Percentiles rank a stretch among this genome's conserved stretches.
Evolutionary conservation across 2,113 vertebrate species (phyloP).

Genomic region (Aythya baeri): DNA sequence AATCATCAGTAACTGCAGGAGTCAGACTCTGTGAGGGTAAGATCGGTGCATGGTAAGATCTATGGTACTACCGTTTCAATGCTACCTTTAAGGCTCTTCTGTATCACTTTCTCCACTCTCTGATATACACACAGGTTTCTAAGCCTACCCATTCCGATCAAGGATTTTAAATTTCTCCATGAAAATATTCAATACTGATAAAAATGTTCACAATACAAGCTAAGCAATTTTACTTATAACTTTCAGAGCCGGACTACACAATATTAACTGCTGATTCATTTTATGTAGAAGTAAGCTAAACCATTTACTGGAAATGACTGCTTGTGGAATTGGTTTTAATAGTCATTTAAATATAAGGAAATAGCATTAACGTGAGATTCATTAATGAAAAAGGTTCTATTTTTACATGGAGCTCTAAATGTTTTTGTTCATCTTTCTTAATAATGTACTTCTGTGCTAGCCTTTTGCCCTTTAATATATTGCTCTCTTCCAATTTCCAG

Average conservation of each 20-base stretch:
- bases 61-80: neutral
- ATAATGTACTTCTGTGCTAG: neutral
- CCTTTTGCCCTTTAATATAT: conserved; percentile 4
- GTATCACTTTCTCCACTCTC: neutral
- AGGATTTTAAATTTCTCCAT: neutral
- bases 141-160: neutral
- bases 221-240: neutral
- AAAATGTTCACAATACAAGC: neutral
- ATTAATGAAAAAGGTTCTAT: neutral
- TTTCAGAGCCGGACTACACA: neutral
- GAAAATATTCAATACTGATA: neutral
- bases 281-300: neutral
- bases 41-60: neutral
- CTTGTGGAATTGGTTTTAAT: conserved; percentile 10
- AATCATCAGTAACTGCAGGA: neutral
- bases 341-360: conserved; percentile 25
- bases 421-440: neutral
- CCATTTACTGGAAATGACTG: neutral
- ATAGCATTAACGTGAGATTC: neutral
- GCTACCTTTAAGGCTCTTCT: neutral
- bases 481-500: neutral
- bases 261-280: neutral
- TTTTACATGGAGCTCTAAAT: neutral
- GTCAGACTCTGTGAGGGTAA: neutral
- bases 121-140: neutral